Percentiles rank a stretch among this genome's conserved stretches.
Evolutionary conservation across 1,140 invertebrate genomes (phyloP).

Genomic region (Euwallacea similis): DNA sequence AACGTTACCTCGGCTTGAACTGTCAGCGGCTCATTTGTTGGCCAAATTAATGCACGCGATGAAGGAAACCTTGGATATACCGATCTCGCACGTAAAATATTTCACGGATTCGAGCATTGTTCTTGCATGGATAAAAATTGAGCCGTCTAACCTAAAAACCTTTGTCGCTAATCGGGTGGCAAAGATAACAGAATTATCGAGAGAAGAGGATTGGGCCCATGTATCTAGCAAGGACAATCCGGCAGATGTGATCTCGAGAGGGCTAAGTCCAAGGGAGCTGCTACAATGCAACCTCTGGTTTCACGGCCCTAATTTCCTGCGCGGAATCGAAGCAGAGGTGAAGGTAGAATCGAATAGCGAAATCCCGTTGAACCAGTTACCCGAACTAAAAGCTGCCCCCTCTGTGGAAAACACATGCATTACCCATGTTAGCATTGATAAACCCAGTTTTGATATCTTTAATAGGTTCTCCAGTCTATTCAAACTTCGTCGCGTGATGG

Average conservation of each 20-base stretch:
- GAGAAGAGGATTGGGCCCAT: constrained; percentile 46
- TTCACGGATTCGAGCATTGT: constrained; percentile 55
- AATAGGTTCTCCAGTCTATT: background rate
- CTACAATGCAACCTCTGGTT: constrained; percentile 48
- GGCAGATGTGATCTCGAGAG: constrained; percentile 54
- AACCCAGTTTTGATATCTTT: background rate
- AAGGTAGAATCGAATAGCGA: background rate
- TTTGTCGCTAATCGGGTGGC: constrained; percentile 49
- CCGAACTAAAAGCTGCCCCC: background rate
- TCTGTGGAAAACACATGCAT: background rate
- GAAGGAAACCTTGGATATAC: background rate
- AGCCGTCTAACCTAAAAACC: constrained; percentile 34
- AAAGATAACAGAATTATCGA: constrained; percentile 49
- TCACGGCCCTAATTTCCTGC: constrained; percentile 41
- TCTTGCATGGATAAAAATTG: constrained; percentile 40
- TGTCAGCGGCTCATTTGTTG: constrained; percentile 39
- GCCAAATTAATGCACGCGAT: constrained; percentile 25
- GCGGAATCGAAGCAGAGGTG: background rate
- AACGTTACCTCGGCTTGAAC: constrained; percentile 44
- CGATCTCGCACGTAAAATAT: constrained; percentile 36
- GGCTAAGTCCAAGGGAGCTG: constrained; percentile 42
- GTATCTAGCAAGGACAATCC: constrained; percentile 51
- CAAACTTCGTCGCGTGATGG: background rate
- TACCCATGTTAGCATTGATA: background rate
- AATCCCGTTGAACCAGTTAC: background rate